These are phyloP conservation scores for Drosophila punjabiensis DNA, from an alignment of 1,140 invertebrate species.

Conservation along the genomic window DNA sequence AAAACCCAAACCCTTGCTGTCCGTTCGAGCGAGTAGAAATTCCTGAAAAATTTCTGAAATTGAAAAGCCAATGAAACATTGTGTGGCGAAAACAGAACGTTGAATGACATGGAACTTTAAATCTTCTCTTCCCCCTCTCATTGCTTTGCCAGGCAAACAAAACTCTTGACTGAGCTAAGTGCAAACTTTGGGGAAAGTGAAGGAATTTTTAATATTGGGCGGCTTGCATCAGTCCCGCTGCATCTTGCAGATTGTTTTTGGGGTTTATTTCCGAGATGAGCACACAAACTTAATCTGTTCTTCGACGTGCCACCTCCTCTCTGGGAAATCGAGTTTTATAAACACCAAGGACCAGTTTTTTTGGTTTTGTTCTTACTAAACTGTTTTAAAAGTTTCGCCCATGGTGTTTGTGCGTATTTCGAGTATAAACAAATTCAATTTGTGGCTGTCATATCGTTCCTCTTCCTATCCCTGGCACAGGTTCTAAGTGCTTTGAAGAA, in stretches of 20 bases:
- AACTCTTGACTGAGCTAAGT: constrained; percentile 21
- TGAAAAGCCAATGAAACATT: constrained; percentile 22
- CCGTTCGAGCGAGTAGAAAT: neutral
- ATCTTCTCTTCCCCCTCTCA: neutral
- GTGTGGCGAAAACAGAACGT: constrained; percentile 21
- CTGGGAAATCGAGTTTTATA: constrained; percentile 42
- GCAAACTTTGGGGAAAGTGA: constrained; percentile 45
- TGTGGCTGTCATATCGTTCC: constrained; percentile 63
- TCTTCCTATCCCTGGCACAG: constrained; percentile 40
- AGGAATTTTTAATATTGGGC: constrained; percentile 68
- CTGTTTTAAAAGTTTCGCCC: constrained; percentile 46
- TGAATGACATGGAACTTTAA: constrained; percentile 40
- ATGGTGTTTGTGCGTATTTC: constrained; percentile 38
- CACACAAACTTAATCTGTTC: constrained; percentile 31
- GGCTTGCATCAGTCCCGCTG: constrained; percentile 22
- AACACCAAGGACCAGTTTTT: constrained; percentile 28
- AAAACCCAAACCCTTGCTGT: neutral
- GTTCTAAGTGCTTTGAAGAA: constrained; percentile 42
- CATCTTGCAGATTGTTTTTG: constrained; percentile 48
- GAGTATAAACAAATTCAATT: constrained; percentile 74
- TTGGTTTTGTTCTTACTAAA: constrained; percentile 24
- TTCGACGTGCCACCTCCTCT: neutral
- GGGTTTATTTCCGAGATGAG: constrained; percentile 35
- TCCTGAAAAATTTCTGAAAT: constrained; percentile 13
- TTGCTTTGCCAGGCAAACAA: constrained; percentile 36